phyloP scores from a whole-genome alignment of 2,113 vertebrate genomes.

The Blennius ocellaris region DNA sequence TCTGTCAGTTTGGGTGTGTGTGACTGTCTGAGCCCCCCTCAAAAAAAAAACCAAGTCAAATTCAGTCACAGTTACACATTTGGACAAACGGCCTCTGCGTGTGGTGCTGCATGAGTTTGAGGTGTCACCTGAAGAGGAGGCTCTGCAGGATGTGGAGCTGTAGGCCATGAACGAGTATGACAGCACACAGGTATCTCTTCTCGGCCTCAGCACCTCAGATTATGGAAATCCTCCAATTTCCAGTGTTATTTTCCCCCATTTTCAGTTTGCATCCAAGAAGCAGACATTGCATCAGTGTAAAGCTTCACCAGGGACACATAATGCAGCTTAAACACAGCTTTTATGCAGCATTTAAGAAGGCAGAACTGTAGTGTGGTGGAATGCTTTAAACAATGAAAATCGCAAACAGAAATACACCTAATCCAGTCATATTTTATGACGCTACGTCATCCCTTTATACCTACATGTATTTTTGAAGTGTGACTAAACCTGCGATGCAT shows the following conservation, averaged over 20 bases:
- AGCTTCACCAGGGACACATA: constrained; percentile 1
- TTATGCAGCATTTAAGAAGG: not conserved
- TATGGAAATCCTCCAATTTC: constrained; percentile 2
- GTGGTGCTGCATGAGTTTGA: not conserved
- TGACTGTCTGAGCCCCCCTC: too few species aligned
- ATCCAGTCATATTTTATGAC: constrained; percentile 3
- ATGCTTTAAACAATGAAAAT: constrained; percentile 1
- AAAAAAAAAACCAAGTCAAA: too few species aligned
- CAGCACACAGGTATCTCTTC: constrained; percentile 1
- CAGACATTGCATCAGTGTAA: not conserved
- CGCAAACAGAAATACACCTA: not conserved
- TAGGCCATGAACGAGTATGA: not conserved
- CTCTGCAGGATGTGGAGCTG: constrained; percentile 4
- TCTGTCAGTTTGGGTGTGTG: too few species aligned
- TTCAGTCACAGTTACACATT: not conserved
- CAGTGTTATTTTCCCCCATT: not conserved
- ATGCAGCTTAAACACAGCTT: constrained; percentile 1
- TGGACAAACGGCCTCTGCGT: not conserved
- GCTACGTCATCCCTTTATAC: not conserved
- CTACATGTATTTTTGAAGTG: not conserved
- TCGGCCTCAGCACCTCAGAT: not conserved
- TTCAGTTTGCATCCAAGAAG: constrained; percentile 3
- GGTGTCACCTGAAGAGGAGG: constrained; percentile 1
- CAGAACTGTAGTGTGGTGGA: not conserved
- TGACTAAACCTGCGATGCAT: not conserved